Evolutionary conservation across 1,140 invertebrate genomes (phyloP), one percentile per base, ranked within the genome.

Genomic region (Radopholus similis): DNA sequence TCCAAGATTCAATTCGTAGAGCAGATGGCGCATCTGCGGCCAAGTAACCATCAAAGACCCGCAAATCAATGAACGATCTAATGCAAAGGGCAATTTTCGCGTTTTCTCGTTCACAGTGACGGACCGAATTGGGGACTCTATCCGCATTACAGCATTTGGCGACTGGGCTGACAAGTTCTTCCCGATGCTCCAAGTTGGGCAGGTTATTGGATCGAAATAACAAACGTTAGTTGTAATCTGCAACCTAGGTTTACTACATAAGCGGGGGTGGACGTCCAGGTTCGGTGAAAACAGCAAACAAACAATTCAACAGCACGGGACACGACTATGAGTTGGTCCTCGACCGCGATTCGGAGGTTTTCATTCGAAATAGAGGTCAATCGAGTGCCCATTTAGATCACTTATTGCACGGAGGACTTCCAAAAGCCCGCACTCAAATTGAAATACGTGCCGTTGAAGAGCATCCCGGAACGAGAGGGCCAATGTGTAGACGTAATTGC

Each of bases 311-410:
- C 15, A 87, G 84, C 44, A 82, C 95, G 11, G 90, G 92, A 53
- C 93, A 96, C 83, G 92, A 97, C 82, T 98, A 96, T 81, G 95
- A 99, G 81, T 90, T 98, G 88, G 90, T 90, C 0, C 89, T 97
- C 74, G 89, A 85, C n/a, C 83, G 85, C 21, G 90, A 95, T 35
- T 90, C 72, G 34, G 60, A 69, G 60, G 65, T 76, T 53, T n/a
- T 18, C 2, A 13, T 6, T 60, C 35, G 28, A 44, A n/a, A 21
- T 34, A 40, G 30, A 64, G 40, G 28, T 71, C 8, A 37, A 26
- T 38, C 11, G 5, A 65, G 18, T 44, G 8, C 51, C 23, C 23
- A 26, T 54, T 72, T 44, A 47, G 35, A 13, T 51, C 49, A 13
- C 30, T 28, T 64, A 64, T 64, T 64, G 63, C 18, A 73, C 78